A percentile compares a stretch with the other conserved stretches of the same genome.
phyloP scores from a whole-genome alignment of 64 coral and sea anemone genomes.

The Anthopleura sola region DNA sequence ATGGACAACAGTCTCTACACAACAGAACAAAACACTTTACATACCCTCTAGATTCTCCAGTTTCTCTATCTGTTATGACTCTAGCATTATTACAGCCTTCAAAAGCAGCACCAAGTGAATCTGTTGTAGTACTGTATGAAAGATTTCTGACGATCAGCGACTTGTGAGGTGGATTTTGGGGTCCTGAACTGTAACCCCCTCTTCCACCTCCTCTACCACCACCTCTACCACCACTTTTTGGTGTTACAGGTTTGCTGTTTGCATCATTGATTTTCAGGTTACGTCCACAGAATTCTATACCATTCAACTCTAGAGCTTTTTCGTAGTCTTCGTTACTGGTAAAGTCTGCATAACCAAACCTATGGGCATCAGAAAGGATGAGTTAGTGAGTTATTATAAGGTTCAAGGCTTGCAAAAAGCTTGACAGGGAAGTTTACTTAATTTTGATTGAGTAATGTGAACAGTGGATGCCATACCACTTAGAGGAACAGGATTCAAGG shows the following conservation, averaged over 20 bases:
- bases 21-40: not conserved
- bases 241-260: not conserved
- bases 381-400: not conserved
- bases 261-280: not conserved
- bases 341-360: slow-evolving; percentile 25
- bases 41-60: slow-evolving; percentile 12
- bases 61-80: slow-evolving; percentile 10
- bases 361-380: not conserved
- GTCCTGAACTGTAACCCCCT: not conserved
- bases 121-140: slow-evolving; percentile 11
- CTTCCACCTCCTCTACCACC: not conserved
- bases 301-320: slow-evolving; percentile 7
- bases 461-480: no score
- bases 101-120: not conserved
- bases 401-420: not conserved
- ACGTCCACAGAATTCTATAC: not conserved
- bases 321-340: not conserved
- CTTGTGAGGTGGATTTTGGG: not conserved
- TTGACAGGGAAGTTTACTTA: no score
- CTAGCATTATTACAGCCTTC: slow-evolving; percentile 1
- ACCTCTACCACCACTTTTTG: not conserved
- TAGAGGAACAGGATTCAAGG: no score
- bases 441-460: no score
- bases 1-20: not conserved
- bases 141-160: slow-evolving; percentile 11